Conservation (phyloP, 2,888 invertebrate species). For the Euplagia quadripunctaria region DNA sequence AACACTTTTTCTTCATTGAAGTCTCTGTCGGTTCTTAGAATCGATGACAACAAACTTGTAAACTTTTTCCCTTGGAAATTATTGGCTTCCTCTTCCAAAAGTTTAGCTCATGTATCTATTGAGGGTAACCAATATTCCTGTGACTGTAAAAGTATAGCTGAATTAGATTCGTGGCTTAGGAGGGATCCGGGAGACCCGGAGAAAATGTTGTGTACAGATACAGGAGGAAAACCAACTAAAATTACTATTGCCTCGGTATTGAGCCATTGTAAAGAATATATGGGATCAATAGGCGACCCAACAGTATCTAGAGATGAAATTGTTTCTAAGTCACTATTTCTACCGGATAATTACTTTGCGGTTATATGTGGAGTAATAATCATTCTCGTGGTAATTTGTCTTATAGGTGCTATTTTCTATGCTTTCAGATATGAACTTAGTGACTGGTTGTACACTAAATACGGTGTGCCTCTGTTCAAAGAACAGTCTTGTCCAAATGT, state of each 20-base stretch:
- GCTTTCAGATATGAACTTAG: constrained; percentile 92
- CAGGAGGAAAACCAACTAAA: constrained; percentile 83
- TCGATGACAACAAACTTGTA: constrained; percentile 92
- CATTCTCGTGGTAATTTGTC: constrained; percentile 90
- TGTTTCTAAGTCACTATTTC: constrained; percentile 88
- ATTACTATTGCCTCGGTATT: constrained; percentile 86
- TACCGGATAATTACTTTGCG: constrained; percentile 92
- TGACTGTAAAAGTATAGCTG: constrained; percentile 91
- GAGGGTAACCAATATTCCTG: constrained; percentile 95
- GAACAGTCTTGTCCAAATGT: constrained; percentile 89
- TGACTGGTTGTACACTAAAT: constrained; percentile 93
- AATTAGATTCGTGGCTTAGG: constrained; percentile 90
- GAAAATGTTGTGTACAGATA: constrained; percentile 90
- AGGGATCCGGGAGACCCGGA: constrained; percentile 90
- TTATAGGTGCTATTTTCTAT: constrained; percentile 91
- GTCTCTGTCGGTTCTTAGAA: constrained; percentile 90
- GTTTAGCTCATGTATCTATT: constrained; percentile 90
- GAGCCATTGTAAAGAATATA: constrained; percentile 89
- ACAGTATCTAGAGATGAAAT: constrained; percentile 83
- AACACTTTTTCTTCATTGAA: constrained; percentile 92
- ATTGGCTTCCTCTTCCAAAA: constrained; percentile 88
- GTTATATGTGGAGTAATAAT: constrained; percentile 91
- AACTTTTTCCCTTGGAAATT: constrained; percentile 92
- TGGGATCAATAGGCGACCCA: constrained; percentile 83
- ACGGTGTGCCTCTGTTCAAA: constrained; percentile 92